Evolutionary conservation across 2,113 vertebrate genomes (phyloP).

Genomic region (Aramus guarauna): DNA sequence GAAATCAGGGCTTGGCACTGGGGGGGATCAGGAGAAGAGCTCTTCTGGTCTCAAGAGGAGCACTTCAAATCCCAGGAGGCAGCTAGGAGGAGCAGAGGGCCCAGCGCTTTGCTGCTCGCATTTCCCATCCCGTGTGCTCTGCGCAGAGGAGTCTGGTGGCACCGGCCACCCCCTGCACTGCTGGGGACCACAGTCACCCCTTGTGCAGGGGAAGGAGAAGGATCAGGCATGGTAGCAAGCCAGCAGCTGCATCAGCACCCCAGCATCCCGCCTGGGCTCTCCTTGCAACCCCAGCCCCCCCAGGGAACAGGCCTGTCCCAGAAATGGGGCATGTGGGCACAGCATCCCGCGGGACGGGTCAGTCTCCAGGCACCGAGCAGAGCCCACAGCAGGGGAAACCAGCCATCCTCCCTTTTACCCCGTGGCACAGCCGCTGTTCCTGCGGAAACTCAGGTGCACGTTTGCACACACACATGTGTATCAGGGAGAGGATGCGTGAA

Average conservation of each 20-base stretch:
- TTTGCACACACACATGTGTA: accelerated
- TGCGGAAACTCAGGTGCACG: not conserved
- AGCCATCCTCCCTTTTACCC: not conserved
- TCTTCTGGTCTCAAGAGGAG: not conserved
- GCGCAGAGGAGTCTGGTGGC: not conserved
- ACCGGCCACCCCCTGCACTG: not conserved
- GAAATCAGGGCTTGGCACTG: not conserved
- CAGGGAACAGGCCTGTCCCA: not conserved
- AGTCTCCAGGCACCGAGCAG: accelerated
- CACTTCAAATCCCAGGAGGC: not conserved
- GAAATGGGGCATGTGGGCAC: not conserved
- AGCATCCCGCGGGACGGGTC: accelerated
- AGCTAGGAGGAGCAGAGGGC: not conserved
- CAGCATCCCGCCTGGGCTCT: not conserved
- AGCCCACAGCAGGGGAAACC: not conserved
- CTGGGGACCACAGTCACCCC: not conserved
- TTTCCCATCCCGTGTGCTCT: not conserved
- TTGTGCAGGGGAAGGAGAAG: not conserved
- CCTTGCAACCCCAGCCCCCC: not conserved
- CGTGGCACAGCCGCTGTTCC: not conserved
- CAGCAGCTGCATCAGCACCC: not conserved
- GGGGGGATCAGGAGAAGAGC: not conserved
- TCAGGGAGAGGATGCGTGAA: accelerated
- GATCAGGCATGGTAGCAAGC: not conserved
- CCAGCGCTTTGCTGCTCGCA: not conserved